These are phyloP conservation scores for Antedon mediterranea DNA, from an alignment of 53 echinoderm and acorn worm genomes.

Conservation along the genomic window DNA sequence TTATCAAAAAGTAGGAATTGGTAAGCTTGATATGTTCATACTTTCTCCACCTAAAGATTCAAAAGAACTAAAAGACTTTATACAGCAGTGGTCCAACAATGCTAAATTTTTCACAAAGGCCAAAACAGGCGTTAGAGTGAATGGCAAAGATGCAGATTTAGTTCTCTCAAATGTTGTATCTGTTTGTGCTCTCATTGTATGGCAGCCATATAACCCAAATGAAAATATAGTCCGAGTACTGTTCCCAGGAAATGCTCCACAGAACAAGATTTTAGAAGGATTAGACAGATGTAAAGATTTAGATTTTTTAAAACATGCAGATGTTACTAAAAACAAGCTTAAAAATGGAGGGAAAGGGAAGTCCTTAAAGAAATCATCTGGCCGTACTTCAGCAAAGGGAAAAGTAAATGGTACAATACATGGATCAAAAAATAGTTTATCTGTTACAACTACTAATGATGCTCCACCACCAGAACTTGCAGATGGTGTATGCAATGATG, in stretches of 20 bases:
- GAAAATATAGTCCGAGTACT: constrained; percentile 90
- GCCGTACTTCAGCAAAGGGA: constrained; percentile 20
- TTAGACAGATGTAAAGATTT: constrained; percentile 79
- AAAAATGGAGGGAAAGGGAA: constrained; percentile 28
- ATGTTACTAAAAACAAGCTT: constrained; percentile 32
- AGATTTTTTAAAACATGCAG: constrained; percentile 64
- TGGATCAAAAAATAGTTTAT: constrained; percentile 7
- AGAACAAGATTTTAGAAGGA: constrained; percentile 84
- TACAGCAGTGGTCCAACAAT: constrained; percentile 61
- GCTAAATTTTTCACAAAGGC: constrained; percentile 71
- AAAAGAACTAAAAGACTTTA: constrained; percentile 95
- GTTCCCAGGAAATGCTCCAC: constrained; percentile 95
- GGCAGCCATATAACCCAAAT: constrained; percentile 83
- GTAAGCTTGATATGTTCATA: constrained; percentile 93
- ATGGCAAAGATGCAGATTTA: constrained; percentile 77
- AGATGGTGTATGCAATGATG: constrained; percentile 23
- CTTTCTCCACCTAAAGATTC: constrained; percentile 74
- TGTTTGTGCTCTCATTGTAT: constrained; percentile 92
- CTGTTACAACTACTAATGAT: neutral
- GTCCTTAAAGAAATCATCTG: constrained; percentile 33
- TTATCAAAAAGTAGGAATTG: constrained; percentile 95
- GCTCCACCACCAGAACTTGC: constrained; percentile 3
- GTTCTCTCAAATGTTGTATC: constrained; percentile 71
- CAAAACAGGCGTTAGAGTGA: constrained; percentile 85
- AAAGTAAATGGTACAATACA: constrained; percentile 62